phyloP scores from a whole-genome alignment of 2,888 invertebrate genomes.

The Mythimna vitellina region DNA sequence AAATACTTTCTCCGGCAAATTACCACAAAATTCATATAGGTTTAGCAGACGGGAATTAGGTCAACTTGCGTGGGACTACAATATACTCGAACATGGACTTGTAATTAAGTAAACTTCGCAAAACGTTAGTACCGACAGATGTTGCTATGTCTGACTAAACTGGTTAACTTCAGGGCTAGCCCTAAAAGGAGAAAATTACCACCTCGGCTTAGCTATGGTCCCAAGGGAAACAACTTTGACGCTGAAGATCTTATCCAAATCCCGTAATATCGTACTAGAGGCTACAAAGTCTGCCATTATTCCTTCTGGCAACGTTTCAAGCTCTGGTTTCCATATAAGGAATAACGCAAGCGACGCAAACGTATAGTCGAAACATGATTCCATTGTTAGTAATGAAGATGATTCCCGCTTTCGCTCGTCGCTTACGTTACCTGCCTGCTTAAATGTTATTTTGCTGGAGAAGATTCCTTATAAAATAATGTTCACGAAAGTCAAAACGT shows the following conservation, averaged over 20 bases:
- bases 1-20: conserved; percentile 42
- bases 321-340: conserved; percentile 38
- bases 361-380: conserved; percentile 6
- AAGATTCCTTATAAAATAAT: background rate
- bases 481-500: background rate
- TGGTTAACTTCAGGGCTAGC: conserved; percentile 12
- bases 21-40: conserved; percentile 16
- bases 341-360: conserved; percentile 8
- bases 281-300: conserved; percentile 24
- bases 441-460: background rate
- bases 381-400: conserved; percentile 27
- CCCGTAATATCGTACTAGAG: conserved; percentile 23
- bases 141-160: conserved; percentile 1
- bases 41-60: conserved; percentile 33
- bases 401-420: conserved; percentile 11
- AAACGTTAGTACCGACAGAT: conserved; percentile 8
- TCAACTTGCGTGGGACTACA: conserved; percentile 38
- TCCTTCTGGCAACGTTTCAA: conserved; percentile 20
- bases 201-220: background rate
- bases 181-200: conserved; percentile 38
- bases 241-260: conserved; percentile 35
- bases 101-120: conserved; percentile 26
- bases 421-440: background rate
- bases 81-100: conserved; percentile 34
- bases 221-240: conserved; percentile 14